Conservation (phyloP, 2,113 vertebrate genomes). For the Saiga tatarica region DNA sequence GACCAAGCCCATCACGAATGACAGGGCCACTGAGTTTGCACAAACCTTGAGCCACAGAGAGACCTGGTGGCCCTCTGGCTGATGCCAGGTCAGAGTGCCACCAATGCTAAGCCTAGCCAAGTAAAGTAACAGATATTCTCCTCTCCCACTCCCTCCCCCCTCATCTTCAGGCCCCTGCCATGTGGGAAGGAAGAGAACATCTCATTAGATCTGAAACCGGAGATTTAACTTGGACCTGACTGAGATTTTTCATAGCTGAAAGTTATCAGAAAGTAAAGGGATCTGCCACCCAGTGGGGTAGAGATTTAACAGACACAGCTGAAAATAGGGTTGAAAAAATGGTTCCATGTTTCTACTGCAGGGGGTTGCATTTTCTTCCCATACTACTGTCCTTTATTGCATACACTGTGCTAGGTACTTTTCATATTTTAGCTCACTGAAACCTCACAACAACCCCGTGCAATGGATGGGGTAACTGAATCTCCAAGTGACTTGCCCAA, state of each 20-base stretch:
- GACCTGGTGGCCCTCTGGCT: not conserved
- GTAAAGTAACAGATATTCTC: fast-evolving
- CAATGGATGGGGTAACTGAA: not conserved
- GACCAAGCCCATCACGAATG: not conserved
- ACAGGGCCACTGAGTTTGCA: not conserved
- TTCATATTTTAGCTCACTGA: not conserved
- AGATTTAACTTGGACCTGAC: not conserved
- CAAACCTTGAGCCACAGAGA: not conserved
- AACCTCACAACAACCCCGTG: not conserved
- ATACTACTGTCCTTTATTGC: not conserved
- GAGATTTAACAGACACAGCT: not conserved
- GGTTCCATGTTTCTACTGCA: not conserved
- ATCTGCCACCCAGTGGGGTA: not conserved
- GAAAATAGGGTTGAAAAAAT: not conserved
- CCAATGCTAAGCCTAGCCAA: not conserved
- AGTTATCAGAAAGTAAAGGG: not conserved
- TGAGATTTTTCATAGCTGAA: not conserved
- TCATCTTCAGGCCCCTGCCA: not conserved
- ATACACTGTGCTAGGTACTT: not conserved
- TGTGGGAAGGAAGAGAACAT: not conserved
- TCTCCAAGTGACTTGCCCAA: not conserved
- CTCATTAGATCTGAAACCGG: not conserved
- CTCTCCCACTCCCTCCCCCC: not conserved
- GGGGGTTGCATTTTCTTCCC: not conserved
- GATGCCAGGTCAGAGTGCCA: not conserved